Conservation (phyloP, 2,113 vertebrate species). For the Malurus elegans region DNA sequence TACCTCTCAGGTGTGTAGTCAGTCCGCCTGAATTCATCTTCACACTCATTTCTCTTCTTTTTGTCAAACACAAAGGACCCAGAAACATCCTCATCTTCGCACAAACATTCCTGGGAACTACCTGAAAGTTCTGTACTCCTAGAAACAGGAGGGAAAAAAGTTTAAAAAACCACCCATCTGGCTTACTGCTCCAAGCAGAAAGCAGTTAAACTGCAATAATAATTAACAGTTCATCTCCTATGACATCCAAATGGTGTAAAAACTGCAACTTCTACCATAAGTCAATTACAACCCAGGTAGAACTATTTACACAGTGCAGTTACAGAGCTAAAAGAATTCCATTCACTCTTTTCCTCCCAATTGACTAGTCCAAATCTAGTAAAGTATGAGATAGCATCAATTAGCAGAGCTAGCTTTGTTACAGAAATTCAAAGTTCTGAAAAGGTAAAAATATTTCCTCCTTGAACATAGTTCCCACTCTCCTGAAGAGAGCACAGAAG, state of each 20-base stretch:
- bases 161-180: not conserved
- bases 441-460: not conserved
- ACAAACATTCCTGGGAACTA: constrained; percentile 25
- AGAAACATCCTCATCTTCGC: not conserved
- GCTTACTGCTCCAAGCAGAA: not conserved
- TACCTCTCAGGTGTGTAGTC: not conserved
- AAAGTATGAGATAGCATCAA: not conserved
- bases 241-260: not conserved
- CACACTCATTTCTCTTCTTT: not conserved
- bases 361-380: not conserved
- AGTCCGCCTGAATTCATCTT: not conserved
- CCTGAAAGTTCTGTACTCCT: constrained; percentile 33
- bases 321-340: not conserved
- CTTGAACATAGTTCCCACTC: not conserved
- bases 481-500: not conserved
- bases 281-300: not conserved
- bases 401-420: not conserved
- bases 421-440: not conserved
- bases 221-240: not conserved
- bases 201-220: not conserved
- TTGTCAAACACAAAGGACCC: not conserved
- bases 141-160: not conserved
- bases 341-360: not conserved
- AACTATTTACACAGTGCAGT: not conserved
- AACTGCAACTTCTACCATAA: not conserved